phyloP scores from a whole-genome alignment of 92 coral and sea anemone species.

The Porites divaricata region DNA sequence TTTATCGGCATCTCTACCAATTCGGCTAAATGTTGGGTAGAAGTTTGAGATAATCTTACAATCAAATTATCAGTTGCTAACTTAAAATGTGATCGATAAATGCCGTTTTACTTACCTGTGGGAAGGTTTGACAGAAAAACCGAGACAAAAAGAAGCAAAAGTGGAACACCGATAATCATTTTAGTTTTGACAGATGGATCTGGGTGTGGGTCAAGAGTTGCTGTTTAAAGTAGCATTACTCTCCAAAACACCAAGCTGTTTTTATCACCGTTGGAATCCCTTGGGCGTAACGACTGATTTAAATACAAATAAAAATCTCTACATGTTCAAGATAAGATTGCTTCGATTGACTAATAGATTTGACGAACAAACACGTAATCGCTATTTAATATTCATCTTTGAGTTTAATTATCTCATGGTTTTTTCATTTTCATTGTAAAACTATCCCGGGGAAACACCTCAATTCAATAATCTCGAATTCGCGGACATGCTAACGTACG shows the following conservation, averaged over 20 bases:
- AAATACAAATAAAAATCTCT: background rate
- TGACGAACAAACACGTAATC: background rate
- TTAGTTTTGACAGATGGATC: background rate
- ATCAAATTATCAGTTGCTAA: background rate
- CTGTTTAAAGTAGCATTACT: background rate
- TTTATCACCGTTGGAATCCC: background rate
- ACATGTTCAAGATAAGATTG: background rate
- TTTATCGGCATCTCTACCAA: no score
- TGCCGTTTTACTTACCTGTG: slow-evolving; percentile 7
- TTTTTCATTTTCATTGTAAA: background rate
- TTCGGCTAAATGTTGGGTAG: no score
- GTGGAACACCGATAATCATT: background rate
- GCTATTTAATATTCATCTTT: no score
- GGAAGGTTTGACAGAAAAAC: background rate
- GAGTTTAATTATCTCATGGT: background rate
- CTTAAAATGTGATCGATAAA: background rate
- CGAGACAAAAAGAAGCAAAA: background rate
- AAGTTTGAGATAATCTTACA: no score
- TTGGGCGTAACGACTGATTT: background rate
- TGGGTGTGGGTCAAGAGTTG: background rate
- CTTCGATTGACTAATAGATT: background rate
- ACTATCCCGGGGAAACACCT: background rate
- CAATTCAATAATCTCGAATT: no score
- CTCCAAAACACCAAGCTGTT: background rate
- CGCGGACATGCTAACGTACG: no score